A percentile compares a stretch with the other conserved stretches of the same genome.
Evolutionary conservation across 2,888 invertebrate genomes (phyloP).

Genomic region (Chrysina gloriosa): DNA sequence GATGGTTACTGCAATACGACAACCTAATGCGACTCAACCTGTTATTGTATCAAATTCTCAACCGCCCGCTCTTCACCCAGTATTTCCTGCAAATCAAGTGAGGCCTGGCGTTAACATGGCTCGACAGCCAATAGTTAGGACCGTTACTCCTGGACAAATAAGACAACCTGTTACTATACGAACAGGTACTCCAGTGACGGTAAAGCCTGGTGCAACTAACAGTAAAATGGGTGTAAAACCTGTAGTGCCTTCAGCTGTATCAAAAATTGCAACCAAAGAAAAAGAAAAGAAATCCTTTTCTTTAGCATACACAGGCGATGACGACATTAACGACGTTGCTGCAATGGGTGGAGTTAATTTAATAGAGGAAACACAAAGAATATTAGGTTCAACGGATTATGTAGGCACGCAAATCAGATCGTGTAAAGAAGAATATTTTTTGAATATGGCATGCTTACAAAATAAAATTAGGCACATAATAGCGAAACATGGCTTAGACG

Average conservation of each 20-base stretch:
- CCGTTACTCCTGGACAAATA: constrained; percentile 51
- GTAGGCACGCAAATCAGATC: constrained; percentile 84
- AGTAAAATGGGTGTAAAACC: constrained; percentile 67
- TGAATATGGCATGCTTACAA: constrained; percentile 82
- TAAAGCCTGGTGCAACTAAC: constrained; percentile 61
- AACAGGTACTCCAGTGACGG: constrained; percentile 57
- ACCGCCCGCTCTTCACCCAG: constrained; percentile 65
- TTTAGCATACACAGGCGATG: constrained; percentile 76
- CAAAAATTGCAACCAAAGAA: constrained; percentile 75
- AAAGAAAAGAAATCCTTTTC: constrained; percentile 79
- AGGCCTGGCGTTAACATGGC: constrained; percentile 55
- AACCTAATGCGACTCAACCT: constrained; percentile 55
- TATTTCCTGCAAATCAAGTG: constrained; percentile 55
- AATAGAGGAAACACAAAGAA: constrained; percentile 94
- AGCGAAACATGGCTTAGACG: constrained; percentile 83
- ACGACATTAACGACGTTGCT: constrained; percentile 98
- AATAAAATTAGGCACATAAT: constrained; percentile 81
- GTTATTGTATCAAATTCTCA: constrained; percentile 64
- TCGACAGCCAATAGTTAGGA: constrained; percentile 56
- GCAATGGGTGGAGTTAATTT: constrained; percentile 99
- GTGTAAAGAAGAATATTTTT: constrained; percentile 92
- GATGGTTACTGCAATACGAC: constrained; percentile 62
- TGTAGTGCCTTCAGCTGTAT: constrained; percentile 67
- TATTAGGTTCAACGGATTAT: constrained; percentile 84
- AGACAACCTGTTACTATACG: constrained; percentile 60